Evolutionary conservation across 2,113 vertebrate genomes (phyloP).

Genomic region (Corythornis madagascariensis): DNA sequence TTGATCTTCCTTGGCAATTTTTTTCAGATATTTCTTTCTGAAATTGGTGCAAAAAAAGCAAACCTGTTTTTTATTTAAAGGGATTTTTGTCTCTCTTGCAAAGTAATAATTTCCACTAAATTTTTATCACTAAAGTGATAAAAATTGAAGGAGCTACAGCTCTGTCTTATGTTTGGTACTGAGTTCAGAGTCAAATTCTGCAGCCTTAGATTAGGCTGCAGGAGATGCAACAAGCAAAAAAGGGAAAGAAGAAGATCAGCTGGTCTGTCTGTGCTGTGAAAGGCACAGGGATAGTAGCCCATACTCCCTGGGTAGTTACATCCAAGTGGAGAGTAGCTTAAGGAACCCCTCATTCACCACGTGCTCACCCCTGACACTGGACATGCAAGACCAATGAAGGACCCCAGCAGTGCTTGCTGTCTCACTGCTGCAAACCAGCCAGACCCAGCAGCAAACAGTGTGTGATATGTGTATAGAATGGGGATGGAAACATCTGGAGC

Average conservation of each 20-base stretch:
- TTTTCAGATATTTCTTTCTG: not conserved
- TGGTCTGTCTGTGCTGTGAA: not conserved
- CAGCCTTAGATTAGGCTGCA: not conserved
- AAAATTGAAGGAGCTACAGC: not conserved
- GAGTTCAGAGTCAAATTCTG: not conserved
- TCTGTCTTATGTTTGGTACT: not conserved
- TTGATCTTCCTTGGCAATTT: not conserved
- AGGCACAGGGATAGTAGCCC: not conserved
- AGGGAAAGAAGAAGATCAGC: not conserved
- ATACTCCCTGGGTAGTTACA: not conserved
- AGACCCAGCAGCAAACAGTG: not conserved
- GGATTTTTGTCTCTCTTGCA: not conserved
- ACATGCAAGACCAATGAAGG: rapidly evolving
- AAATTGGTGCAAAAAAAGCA: not conserved
- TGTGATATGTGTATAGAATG: not conserved
- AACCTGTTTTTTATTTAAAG: not conserved
- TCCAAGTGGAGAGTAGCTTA: not conserved
- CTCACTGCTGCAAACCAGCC: not conserved
- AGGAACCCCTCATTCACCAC: not conserved
- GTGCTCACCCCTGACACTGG: not conserved
- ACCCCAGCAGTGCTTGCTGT: not conserved
- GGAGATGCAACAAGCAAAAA: not conserved
- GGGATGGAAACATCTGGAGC: not conserved
- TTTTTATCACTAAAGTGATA: not conserved
- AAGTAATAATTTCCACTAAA: not conserved